Evolutionary conservation across 2,113 vertebrate genomes (phyloP).

Genomic region (Platichthys stellatus): DNA sequence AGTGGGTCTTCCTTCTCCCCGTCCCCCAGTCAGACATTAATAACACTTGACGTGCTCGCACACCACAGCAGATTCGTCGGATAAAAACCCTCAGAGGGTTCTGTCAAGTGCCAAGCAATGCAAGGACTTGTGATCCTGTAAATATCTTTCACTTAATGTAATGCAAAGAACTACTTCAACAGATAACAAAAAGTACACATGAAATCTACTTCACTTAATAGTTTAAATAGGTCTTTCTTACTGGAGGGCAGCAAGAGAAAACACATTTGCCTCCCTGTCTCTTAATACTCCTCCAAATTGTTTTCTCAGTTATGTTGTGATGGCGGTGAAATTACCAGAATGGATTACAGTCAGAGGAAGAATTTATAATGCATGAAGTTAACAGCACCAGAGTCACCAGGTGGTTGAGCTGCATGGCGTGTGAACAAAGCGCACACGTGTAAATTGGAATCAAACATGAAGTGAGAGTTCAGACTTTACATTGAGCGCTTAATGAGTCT

Average conservation of each 20-base stretch:
- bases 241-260: too few species aligned
- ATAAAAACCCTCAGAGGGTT: conserved; percentile 7
- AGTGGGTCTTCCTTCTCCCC: conserved; percentile 29
- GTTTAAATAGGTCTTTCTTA: too few species aligned
- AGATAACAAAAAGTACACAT: too few species aligned
- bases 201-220: too few species aligned
- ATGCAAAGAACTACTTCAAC: background rate
- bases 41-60: conserved; percentile 41
- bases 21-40: conserved; percentile 37
- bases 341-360: background rate
- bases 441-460: background rate
- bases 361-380: background rate
- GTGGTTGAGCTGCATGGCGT: too few species aligned
- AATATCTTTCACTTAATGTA: background rate
- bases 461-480: too few species aligned
- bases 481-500: too few species aligned
- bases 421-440: background rate
- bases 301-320: too few species aligned
- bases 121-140: background rate
- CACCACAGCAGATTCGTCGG: background rate
- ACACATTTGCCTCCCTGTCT: too few species aligned
- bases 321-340: too few species aligned
- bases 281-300: too few species aligned
- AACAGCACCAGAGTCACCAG: background rate
- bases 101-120: conserved; percentile 13